Percentiles rank a stretch among this genome's conserved stretches.
These are phyloP conservation scores for Oxyura jamaicensis DNA, from an alignment of 2,113 vertebrate genomes.

Conservation along the genomic window DNA sequence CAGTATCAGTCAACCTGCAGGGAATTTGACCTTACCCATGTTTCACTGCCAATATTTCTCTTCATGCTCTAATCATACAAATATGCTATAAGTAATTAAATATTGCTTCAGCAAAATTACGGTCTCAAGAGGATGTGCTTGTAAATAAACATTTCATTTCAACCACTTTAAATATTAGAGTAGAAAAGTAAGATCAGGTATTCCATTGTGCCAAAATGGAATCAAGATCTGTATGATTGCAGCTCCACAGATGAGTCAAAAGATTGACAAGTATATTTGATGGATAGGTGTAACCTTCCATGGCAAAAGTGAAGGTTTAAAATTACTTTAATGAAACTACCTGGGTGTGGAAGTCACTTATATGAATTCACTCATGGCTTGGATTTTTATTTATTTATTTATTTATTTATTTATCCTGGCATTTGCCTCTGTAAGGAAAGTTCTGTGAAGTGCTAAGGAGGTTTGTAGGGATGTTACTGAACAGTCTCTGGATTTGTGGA, in stretches of 20 bases:
- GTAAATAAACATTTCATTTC: not conserved
- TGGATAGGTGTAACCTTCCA: not conserved
- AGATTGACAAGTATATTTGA: not conserved
- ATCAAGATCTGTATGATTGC: not conserved
- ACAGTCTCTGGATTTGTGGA: not conserved
- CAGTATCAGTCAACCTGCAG: not conserved
- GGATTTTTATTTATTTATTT: not conserved
- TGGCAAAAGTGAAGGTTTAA: not conserved
- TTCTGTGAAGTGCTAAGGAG: not conserved
- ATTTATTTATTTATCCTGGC: not conserved
- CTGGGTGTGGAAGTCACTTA: not conserved
- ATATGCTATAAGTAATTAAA: slow-evolving; percentile 21
- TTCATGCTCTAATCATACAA: not conserved
- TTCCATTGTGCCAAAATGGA: not conserved
- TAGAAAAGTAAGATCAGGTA: not conserved
- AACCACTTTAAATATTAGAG: not conserved
- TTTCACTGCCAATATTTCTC: not conserved
- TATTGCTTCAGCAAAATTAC: not conserved
- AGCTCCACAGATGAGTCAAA: not conserved
- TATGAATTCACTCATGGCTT: not conserved
- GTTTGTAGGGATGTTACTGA: not conserved
- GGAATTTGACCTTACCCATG: not conserved
- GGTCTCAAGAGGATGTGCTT: not conserved
- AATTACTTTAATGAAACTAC: not conserved
- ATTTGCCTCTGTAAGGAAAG: not conserved